phyloP scores from a whole-genome alignment of 2,113 vertebrate genomes.

The Pelodiscus sinensis region DNA sequence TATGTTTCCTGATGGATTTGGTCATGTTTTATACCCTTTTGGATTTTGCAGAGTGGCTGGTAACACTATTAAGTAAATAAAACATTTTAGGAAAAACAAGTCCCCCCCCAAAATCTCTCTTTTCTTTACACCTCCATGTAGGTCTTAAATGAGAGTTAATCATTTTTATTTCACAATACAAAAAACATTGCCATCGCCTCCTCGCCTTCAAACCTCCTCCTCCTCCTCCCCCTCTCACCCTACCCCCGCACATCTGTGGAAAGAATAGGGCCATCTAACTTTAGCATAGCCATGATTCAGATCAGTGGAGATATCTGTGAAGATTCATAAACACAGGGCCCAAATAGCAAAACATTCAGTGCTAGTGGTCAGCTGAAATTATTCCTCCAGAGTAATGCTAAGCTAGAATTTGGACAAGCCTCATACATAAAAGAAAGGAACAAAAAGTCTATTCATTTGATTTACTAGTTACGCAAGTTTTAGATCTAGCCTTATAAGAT shows the following conservation, averaged over 20 bases:
- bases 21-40: neutral
- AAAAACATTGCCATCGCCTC: neutral
- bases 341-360: neutral
- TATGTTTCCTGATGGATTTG: neutral
- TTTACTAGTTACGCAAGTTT: neutral
- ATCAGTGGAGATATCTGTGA: neutral
- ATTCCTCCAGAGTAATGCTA: neutral
- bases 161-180: neutral
- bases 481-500: neutral
- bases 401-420: neutral
- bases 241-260: neutral
- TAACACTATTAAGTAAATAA: neutral
- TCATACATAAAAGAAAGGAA: neutral
- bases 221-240: too few relatives aligned
- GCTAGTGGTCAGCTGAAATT: neutral
- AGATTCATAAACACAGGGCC: neutral
- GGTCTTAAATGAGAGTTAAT: neutral
- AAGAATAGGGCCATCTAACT: neutral
- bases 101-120: neutral
- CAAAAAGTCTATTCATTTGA: neutral
- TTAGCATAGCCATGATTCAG: neutral
- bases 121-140: neutral
- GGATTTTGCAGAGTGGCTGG: neutral
- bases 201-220: too few relatives aligned
- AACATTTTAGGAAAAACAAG: neutral